Evolutionary conservation across 2,797 vertebrate genomes (phyloP).

Genomic region (Erethizon dorsatum): DNA sequence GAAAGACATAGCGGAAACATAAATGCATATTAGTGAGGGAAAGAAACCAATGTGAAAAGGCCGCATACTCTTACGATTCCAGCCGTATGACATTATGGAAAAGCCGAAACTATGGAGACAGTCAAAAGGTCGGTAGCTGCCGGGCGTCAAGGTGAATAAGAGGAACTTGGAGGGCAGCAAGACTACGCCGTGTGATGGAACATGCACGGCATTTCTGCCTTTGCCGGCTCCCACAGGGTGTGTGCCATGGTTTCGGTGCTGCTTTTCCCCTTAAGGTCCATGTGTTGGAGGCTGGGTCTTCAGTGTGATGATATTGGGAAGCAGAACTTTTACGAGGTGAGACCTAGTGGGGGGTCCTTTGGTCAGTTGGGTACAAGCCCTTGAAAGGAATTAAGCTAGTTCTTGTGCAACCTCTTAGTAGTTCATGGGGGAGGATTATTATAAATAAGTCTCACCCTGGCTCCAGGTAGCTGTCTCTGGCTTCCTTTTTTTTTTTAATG

Average conservation of each 20-base stretch:
- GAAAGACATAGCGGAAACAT: neutral
- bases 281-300: neutral
- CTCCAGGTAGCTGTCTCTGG: neutral
- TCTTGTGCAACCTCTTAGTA: neutral
- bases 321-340: too few species aligned
- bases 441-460: neutral
- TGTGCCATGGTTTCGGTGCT: neutral
- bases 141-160: neutral
- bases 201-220: neutral
- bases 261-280: neutral
- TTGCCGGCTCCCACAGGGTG: neutral
- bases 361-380: neutral
- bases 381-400: neutral
- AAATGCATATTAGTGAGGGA: neutral
- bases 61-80: neutral
- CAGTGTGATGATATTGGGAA: neutral
- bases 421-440: neutral
- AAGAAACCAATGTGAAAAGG: neutral
- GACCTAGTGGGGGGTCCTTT: neutral
- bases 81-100: neutral
- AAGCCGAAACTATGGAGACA: neutral
- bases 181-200: neutral
- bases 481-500: too few species aligned
- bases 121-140: neutral
- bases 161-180: neutral